Evolutionary conservation across 2,797 vertebrate genomes (phyloP).

Genomic region (Sebastes jordani): DNA sequence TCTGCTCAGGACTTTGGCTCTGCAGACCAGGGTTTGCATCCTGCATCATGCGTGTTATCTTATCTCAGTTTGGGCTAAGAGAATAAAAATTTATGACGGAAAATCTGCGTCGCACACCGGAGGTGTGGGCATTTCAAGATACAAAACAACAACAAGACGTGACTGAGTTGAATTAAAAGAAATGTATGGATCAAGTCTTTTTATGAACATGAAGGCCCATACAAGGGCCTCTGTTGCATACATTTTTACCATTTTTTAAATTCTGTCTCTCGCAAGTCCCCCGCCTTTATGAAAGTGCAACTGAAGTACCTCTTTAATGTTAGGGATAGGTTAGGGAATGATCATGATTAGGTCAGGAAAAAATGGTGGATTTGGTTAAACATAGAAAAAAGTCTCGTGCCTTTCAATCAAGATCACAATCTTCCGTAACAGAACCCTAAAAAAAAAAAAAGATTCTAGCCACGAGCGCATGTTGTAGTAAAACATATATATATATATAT

Average conservation of each 20-base stretch:
- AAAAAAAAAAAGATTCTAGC: too few species aligned
- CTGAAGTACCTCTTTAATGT: neutral
- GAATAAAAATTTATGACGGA: neutral
- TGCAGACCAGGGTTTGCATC: neutral
- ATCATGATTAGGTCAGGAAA: neutral
- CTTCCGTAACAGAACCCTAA: too few species aligned
- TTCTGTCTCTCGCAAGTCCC: neutral
- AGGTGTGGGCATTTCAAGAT: neutral
- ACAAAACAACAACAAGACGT: neutral
- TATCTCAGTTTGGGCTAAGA: neutral
- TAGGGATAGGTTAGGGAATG: neutral
- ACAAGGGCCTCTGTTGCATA: neutral
- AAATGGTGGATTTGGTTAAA: neutral
- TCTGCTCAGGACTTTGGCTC: neutral
- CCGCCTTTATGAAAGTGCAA: neutral
- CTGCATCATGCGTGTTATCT: neutral
- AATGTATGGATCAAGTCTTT: neutral
- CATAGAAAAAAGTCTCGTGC: neutral
- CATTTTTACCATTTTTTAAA: neutral
- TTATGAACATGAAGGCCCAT: neutral
- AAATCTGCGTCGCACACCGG: neutral
- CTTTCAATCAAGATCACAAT: neutral
- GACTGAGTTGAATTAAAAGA: neutral
- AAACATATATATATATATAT: too few species aligned
- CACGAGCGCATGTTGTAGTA: too few species aligned